Percentiles rank a stretch among this genome's conserved stretches.
Evolutionary conservation across 1,140 invertebrate species (phyloP).

Genomic region (Drosophila miranda): DNA sequence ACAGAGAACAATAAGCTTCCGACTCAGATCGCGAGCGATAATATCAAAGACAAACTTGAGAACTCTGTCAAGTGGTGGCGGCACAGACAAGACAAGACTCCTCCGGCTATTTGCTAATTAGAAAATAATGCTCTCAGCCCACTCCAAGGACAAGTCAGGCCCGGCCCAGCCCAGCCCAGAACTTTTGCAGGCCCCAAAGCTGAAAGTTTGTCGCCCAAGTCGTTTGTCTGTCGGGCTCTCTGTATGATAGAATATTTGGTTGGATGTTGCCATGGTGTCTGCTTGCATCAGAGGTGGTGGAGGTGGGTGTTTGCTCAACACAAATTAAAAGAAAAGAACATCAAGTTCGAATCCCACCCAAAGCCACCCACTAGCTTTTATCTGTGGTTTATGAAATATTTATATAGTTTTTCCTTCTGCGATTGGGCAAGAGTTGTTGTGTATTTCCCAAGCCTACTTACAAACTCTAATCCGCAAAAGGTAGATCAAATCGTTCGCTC

Average conservation of each 20-base stretch:
- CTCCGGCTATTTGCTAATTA: constrained; percentile 54
- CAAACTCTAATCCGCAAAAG: constrained; percentile 71
- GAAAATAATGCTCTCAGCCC: constrained; percentile 62
- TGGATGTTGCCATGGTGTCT: too few species aligned
- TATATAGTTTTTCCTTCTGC: constrained; percentile 53
- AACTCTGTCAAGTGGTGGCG: constrained; percentile 47
- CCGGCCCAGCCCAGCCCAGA: too few species aligned
- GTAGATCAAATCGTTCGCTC: constrained; percentile 79
- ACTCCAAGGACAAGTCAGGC: constrained; percentile 59
- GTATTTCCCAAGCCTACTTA: constrained; percentile 46
- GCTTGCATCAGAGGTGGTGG: constrained; percentile 46
- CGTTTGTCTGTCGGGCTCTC: constrained; percentile 13
- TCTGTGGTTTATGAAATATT: not conserved
- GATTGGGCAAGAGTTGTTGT: constrained; percentile 72
- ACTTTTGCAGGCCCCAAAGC: constrained; percentile 1
- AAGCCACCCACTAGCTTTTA: too few species aligned
- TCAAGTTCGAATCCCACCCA: constrained; percentile 34
- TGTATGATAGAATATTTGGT: not conserved
- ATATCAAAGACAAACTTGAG: constrained; percentile 50
- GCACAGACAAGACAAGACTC: constrained; percentile 6
- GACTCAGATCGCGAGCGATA: constrained; percentile 38
- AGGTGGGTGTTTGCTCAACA: constrained; percentile 32
- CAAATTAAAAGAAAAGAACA: not conserved
- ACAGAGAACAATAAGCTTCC: constrained; percentile 41
- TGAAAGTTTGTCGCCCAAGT: constrained; percentile 40